These are phyloP conservation scores for Perccottus glenii DNA, from an alignment of 2,113 vertebrate genomes.

Conservation along the genomic window DNA sequence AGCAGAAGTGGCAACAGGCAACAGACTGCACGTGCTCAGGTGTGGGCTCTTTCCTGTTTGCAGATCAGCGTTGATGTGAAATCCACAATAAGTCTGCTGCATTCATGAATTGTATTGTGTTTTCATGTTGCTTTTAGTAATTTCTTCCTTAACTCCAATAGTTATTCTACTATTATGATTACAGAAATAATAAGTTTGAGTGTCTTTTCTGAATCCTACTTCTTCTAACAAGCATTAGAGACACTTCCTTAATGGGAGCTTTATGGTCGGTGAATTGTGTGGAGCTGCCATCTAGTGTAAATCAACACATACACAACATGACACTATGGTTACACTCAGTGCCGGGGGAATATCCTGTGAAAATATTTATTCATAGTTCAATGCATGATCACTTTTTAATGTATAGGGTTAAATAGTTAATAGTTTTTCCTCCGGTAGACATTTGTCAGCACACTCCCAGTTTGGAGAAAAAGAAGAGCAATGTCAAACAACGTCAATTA, in stretches of 20 bases:
- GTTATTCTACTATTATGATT: background rate
- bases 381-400: no score
- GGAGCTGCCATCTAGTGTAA: constrained; percentile 82
- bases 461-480: no score
- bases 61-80: background rate
- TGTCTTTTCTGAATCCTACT: background rate
- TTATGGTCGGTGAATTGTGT: constrained; percentile 60
- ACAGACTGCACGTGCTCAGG: background rate
- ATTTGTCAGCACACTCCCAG: no score
- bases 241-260: constrained; percentile 11
- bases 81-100: background rate
- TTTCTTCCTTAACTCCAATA: background rate
- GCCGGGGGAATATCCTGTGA: no score
- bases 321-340: background rate
- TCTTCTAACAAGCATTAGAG: background rate
- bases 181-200: background rate
- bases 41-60: constrained; percentile 5
- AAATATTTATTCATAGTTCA: no score
- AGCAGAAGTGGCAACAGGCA: constrained; percentile 9
- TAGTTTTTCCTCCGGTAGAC: no score
- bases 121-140: background rate
- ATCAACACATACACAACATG: constrained; percentile 55
- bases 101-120: background rate
- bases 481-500: no score
- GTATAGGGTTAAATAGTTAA: no score